A percentile compares a stretch with the other conserved stretches of the same genome.
Conservation (phyloP, 2,113 vertebrate species). For the Nycticryphes semicollaris region DNA sequence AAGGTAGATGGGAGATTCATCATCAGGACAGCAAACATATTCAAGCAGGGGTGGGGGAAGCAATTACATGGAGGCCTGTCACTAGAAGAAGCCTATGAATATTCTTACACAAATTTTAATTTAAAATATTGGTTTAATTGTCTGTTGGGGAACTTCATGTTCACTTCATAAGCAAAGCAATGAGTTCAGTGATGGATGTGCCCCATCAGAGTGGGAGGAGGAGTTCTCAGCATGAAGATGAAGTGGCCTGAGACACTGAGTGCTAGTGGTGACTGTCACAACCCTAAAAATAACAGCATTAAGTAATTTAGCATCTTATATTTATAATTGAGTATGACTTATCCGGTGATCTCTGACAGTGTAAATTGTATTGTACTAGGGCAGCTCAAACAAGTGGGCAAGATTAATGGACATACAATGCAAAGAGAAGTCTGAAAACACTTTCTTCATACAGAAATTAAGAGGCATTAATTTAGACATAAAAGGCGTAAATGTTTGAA, state of each 20-base stretch:
- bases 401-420: background rate
- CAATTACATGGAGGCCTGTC: constrained; percentile 59
- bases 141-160: background rate
- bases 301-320: background rate
- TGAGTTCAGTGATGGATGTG: constrained; percentile 21
- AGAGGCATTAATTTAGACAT: constrained; percentile 3
- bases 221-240: background rate
- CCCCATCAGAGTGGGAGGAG: background rate
- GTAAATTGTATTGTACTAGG: background rate
- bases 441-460: background rate
- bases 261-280: background rate
- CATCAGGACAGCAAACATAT: constrained; percentile 57
- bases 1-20: constrained; percentile 56
- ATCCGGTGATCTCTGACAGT: background rate
- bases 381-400: background rate
- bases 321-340: background rate
- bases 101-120: constrained; percentile 45
- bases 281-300: background rate
- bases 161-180: constrained; percentile 23
- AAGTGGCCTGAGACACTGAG: background rate
- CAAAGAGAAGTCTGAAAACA: background rate
- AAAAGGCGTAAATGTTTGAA: constrained; percentile 30
- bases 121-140: constrained; percentile 46
- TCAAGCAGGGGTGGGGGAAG: constrained; percentile 36
- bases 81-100: constrained; percentile 48